These are phyloP conservation scores for Atherinosoma microstoma DNA, from an alignment of 2,797 vertebrate genomes.

Conservation along the genomic window DNA sequence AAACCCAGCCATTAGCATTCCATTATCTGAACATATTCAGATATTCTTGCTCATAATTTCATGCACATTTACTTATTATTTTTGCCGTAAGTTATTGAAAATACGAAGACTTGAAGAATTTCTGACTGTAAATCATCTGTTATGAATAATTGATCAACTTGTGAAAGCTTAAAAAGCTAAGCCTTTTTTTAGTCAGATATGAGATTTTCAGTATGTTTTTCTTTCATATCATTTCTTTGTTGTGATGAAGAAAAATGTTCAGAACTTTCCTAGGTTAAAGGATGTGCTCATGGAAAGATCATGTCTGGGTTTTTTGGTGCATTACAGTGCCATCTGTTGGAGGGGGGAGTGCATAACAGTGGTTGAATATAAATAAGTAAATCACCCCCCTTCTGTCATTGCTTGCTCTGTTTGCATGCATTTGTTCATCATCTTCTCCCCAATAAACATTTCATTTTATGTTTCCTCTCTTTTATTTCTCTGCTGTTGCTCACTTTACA, in stretches of 20 bases:
- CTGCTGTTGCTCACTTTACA: conserved; percentile 38
- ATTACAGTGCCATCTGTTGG: conserved; percentile 69
- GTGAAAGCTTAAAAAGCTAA: neutral
- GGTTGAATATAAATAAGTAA: neutral
- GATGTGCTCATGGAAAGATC: too few species aligned
- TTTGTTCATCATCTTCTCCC: conserved; percentile 15
- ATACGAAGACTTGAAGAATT: neutral
- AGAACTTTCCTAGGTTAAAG: neutral
- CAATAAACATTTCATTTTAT: conserved; percentile 34
- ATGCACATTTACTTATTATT: neutral
- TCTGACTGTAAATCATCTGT: neutral
- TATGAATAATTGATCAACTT: neutral
- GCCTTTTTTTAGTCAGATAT: neutral
- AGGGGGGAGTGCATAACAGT: neutral
- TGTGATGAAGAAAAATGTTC: neutral
- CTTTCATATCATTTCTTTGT: neutral
- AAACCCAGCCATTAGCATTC: neutral
- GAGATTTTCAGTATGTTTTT: neutral
- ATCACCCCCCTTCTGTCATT: neutral
- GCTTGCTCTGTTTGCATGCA: conserved; percentile 47
- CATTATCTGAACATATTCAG: neutral
- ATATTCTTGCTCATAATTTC: neutral
- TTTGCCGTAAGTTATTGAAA: neutral
- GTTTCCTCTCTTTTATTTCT: conserved; percentile 46
- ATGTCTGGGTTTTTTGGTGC: conserved; percentile 12